phyloP scores from a whole-genome alignment of 2,797 vertebrate species.

The Eutrigla gurnardus region DNA sequence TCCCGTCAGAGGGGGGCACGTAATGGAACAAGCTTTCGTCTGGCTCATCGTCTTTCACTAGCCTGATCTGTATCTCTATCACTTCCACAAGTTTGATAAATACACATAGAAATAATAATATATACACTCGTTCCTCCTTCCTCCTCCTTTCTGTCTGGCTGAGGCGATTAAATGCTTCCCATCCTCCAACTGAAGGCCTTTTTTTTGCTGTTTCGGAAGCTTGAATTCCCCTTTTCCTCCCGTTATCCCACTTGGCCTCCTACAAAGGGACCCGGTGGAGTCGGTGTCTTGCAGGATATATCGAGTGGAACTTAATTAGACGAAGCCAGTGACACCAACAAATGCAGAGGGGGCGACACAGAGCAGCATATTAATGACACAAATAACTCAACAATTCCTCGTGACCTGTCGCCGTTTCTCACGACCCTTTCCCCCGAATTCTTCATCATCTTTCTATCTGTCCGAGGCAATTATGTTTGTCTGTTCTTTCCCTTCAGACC shows the following conservation, averaged over 20 bases:
- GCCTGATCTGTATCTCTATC: slow-evolving; percentile 39
- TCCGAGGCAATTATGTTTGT: slow-evolving; percentile 41
- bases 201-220: slow-evolving; percentile 11
- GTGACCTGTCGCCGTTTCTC: neutral
- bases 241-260: slow-evolving; percentile 41
- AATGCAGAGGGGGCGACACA: slow-evolving; percentile 28
- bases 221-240: neutral
- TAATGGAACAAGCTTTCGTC: slow-evolving; percentile 64
- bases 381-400: slow-evolving; percentile 1
- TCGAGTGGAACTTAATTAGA: slow-evolving; percentile 61
- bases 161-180: slow-evolving; percentile 65
- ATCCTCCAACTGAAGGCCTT: slow-evolving; percentile 38
- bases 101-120: neutral
- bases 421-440: neutral
- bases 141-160: slow-evolving; percentile 21
- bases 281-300: slow-evolving; percentile 36
- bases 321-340: slow-evolving; percentile 35
- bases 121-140: slow-evolving; percentile 15
- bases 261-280: slow-evolving; percentile 37
- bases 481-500: neutral
- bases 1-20: slow-evolving; percentile 35
- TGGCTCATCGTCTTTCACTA: slow-evolving; percentile 52
- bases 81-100: slow-evolving; percentile 34
- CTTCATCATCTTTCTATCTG: slow-evolving; percentile 30
- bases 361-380: slow-evolving; percentile 31